Evolutionary conservation across 53 echinoderm and acorn worm genomes (phyloP).

Genomic region (Crossaster papposus): DNA sequence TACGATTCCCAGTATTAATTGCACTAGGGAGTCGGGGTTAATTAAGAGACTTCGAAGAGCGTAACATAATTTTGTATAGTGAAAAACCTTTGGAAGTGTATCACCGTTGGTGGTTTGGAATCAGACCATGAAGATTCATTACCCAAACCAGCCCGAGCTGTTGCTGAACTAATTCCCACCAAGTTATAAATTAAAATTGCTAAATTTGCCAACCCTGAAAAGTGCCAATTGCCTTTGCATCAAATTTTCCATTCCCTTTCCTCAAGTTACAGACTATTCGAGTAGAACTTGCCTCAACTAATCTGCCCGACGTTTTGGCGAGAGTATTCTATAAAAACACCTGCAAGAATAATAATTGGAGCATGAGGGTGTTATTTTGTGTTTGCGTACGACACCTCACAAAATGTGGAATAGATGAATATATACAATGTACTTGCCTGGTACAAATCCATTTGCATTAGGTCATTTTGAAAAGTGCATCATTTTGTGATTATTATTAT

Average conservation of each 20-base stretch:
- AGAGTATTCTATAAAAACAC: constrained; percentile 2
- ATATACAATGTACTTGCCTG: not conserved
- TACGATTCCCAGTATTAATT: too few species aligned
- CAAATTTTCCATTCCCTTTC: too few species aligned
- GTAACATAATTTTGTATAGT: too few species aligned
- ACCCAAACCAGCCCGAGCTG: not conserved
- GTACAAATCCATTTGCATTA: not conserved
- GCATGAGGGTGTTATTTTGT: not conserved
- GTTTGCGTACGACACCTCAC: not conserved
- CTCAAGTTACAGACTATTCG: too few species aligned
- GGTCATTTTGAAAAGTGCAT: not conserved
- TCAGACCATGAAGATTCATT: not conserved
- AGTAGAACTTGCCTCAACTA: not conserved
- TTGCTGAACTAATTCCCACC: not conserved
- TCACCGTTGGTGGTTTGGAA: not conserved
- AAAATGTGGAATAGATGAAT: not conserved
- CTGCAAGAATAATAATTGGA: not conserved
- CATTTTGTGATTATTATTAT: too few species aligned
- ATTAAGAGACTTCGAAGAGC: too few species aligned
- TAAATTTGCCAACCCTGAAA: not conserved
- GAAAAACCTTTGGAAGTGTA: too few species aligned
- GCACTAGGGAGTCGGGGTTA: too few species aligned
- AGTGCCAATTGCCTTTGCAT: not conserved
- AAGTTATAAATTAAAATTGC: not conserved
- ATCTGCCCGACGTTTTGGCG: constrained; percentile 1